Evolutionary conservation across 2,888 invertebrate genomes (phyloP).

Genomic region (Troides helena): DNA sequence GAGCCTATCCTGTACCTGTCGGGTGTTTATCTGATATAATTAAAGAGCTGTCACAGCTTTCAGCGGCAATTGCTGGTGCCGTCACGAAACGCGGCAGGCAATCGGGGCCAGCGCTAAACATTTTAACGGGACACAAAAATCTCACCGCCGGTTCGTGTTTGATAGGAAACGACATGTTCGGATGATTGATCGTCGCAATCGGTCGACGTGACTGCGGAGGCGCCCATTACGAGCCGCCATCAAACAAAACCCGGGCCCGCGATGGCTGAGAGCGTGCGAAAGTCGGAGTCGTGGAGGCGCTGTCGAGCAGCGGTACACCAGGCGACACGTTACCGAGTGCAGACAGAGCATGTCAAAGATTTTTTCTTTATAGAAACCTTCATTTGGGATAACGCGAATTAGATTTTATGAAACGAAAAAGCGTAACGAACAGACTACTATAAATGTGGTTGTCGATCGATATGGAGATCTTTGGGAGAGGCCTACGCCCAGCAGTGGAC

Average conservation of each 20-base stretch:
- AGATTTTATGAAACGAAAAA: no score
- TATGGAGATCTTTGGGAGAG: no score
- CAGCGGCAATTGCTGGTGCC: background rate
- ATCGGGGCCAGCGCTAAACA: slow-evolving; percentile 27
- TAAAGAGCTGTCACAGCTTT: background rate
- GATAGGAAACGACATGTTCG: slow-evolving; percentile 31
- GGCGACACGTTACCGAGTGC: background rate
- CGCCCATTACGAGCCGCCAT: slow-evolving; percentile 41
- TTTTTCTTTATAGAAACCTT: background rate
- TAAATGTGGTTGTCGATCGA: no score
- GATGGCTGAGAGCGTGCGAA: slow-evolving; percentile 34
- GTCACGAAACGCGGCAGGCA: background rate
- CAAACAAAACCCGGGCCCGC: slow-evolving; percentile 32
- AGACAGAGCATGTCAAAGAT: background rate
- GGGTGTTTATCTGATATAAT: no score
- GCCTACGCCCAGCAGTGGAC: no score
- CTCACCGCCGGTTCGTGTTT: slow-evolving; percentile 31
- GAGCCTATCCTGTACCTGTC: background rate
- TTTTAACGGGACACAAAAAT: slow-evolving; percentile 31
- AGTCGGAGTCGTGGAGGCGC: slow-evolving; percentile 32
- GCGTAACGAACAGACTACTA: no score
- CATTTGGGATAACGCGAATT: no score
- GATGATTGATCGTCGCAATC: slow-evolving; percentile 36
- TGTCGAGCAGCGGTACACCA: slow-evolving; percentile 1
- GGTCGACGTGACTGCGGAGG: slow-evolving; percentile 40